phyloP scores from a whole-genome alignment of 2,888 invertebrate species.

The Temnothorax ravouxi region DNA sequence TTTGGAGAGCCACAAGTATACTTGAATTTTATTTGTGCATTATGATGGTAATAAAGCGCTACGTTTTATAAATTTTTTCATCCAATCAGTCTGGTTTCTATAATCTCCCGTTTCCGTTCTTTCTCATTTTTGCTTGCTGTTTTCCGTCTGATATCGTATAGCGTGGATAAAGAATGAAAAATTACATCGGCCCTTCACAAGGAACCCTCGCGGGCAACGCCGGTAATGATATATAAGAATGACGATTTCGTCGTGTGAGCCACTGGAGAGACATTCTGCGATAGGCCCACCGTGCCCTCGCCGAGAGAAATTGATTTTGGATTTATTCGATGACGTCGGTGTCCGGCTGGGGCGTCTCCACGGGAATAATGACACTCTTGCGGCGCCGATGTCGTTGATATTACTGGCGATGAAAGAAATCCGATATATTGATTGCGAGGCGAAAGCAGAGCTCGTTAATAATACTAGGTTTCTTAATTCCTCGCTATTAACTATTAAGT shows the following conservation, averaged over 20 bases:
- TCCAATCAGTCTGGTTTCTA: background rate
- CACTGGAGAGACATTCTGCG: slow-evolving; percentile 25
- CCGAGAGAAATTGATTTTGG: slow-evolving; percentile 68
- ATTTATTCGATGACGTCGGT: slow-evolving; percentile 65
- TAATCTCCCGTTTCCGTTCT: background rate
- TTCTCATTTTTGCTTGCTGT: background rate
- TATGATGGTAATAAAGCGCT: background rate
- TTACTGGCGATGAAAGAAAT: slow-evolving; percentile 47
- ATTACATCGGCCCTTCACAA: slow-evolving; percentile 41
- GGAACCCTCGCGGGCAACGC: slow-evolving; percentile 11
- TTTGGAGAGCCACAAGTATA: background rate
- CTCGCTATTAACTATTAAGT: slow-evolving; percentile 20
- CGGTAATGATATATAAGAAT: slow-evolving; percentile 25
- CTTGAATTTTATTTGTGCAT: background rate
- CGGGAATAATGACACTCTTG: slow-evolving; percentile 60
- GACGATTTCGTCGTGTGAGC: slow-evolving; percentile 37
- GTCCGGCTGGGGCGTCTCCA: slow-evolving; percentile 29
- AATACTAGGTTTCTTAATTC: background rate
- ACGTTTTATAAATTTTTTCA: background rate
- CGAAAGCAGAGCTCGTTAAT: slow-evolving; percentile 39
- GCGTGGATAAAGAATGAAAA: slow-evolving; percentile 66
- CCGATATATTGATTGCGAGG: slow-evolving; percentile 50
- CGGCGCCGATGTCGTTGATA: slow-evolving; percentile 55
- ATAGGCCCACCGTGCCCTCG: slow-evolving; percentile 15
- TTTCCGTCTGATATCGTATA: slow-evolving; percentile 1